Conservation (phyloP, 2,113 vertebrate genomes). For the rabbit (Oryctolagus cuniculus) region DNA sequence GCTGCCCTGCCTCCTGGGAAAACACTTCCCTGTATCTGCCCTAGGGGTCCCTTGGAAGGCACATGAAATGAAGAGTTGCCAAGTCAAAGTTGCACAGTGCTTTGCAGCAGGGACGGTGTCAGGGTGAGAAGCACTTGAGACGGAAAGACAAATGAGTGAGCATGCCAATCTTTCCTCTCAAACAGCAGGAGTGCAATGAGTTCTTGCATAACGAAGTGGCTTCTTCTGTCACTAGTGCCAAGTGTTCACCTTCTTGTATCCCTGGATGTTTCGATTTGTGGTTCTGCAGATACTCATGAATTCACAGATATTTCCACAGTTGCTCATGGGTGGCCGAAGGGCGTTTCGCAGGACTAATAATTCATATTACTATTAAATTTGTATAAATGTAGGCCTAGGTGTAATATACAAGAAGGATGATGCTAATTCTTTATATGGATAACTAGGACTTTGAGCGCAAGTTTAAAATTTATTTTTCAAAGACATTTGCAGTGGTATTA, state of each 20-base stretch:
- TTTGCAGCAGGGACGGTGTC: background rate
- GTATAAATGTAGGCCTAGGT: background rate
- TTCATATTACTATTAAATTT: background rate
- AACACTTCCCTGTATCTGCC: background rate
- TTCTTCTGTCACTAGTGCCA: background rate
- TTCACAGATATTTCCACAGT: background rate
- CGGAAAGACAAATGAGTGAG: background rate
- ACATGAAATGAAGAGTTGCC: background rate
- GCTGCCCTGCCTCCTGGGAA: background rate
- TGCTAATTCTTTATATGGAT: background rate
- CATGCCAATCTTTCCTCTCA: background rate
- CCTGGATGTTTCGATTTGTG: background rate
- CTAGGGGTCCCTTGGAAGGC: background rate
- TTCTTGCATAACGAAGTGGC: background rate
- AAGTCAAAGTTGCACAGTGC: background rate
- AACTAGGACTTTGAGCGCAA: background rate
- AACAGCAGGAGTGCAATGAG: background rate
- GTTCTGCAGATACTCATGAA: background rate
- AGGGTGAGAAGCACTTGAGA: background rate
- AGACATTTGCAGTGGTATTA: background rate
- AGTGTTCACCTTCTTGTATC: background rate
- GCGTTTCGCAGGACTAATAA: background rate
- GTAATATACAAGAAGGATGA: background rate
- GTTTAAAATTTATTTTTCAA: background rate
- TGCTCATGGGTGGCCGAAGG: background rate